Base-by-base conservation (phyloP, 2,797 vertebrate genomes). In the Pseudochaenichthys georgianus region DNA sequence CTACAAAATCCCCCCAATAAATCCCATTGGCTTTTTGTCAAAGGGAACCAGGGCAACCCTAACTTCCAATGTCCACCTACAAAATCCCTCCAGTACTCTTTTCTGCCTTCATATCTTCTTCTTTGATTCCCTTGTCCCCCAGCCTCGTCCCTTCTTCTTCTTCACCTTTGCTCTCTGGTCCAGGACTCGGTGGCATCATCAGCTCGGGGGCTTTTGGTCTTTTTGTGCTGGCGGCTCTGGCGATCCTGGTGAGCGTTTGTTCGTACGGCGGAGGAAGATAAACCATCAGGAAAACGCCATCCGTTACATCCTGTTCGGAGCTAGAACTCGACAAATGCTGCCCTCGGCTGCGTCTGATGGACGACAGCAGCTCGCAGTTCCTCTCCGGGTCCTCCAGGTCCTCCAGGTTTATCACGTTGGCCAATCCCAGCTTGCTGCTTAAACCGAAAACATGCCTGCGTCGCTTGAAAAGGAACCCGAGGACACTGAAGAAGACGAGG, bases 191-290 rank as follows among this genome's bases (percentile, higher is more conserved):
- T 0, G 82, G 90, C 60, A 79, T 72, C 59, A 86, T 72, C 59
- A 86, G 77, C 58, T 94, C 93, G 15, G 75, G 64, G 0, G 92
- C 92, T 17, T 63, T 91, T 65, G 91, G 94, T 81, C 83, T 94
- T 86, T 93, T 93, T 0, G 65, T 87, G 88, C 94, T 95, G 83
- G 95, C 91, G 0, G 91, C 94, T 46, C 86, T 72, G 28, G 93
- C 82, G 2, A 92, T 89, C 75, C 93, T 94, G 83, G 94, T 94
- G 64, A 96, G 96, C 50, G 97, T 96, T 66, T 97, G 95, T 71
- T 97, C 96, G 0, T 98, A 97, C 0, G 95, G 96, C 0, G 96
- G 95, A 9, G 95, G 97, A 73, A 95, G 93, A 15, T 95, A 95
- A 23, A 93, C 80, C 0, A 95, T 93, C 70, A 95, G 94, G 71